phyloP scores from a whole-genome alignment of 2,888 invertebrate species.

The Nemotelus pantherinus region DNA sequence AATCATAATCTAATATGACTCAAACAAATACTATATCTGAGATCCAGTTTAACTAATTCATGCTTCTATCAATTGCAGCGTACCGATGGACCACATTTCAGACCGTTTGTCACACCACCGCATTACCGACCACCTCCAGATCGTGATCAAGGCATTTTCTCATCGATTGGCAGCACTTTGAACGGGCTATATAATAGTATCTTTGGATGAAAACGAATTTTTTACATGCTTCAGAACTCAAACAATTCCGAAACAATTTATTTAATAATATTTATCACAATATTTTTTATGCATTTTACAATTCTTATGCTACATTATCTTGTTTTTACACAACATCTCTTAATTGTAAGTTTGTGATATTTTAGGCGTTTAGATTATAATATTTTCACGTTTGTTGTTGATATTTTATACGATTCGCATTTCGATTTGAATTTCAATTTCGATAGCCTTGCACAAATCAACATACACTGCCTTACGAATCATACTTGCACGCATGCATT shows the following conservation, averaged over 20 bases:
- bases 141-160: slow-evolving; percentile 73
- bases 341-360: slow-evolving; percentile 21
- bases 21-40: no score
- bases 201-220: slow-evolving; percentile 69
- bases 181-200: slow-evolving; percentile 81
- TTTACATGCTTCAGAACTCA: not conserved
- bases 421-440: slow-evolving; percentile 1
- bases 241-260: slow-evolving; percentile 9
- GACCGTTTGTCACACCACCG: slow-evolving; percentile 68
- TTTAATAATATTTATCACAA: slow-evolving; percentile 14
- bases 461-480: slow-evolving; percentile 22
- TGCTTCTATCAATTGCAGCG: slow-evolving; percentile 65
- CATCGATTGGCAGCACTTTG: slow-evolving; percentile 80
- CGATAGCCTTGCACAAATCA: slow-evolving; percentile 32
- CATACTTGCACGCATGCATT: not conserved
- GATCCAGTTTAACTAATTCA: no score
- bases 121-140: slow-evolving; percentile 65
- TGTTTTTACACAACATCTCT: not conserved
- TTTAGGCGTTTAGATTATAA: slow-evolving; percentile 4
- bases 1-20: no score
- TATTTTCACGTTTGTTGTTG: not conserved
- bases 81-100: slow-evolving; percentile 74
- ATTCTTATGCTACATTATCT: not conserved
- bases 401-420: not conserved
- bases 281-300: slow-evolving; percentile 8